A percentile compares a stretch with the other conserved stretches of the same genome.
phyloP scores from a whole-genome alignment of 2,888 invertebrate genomes.

The Tenthredo distinguenda region DNA sequence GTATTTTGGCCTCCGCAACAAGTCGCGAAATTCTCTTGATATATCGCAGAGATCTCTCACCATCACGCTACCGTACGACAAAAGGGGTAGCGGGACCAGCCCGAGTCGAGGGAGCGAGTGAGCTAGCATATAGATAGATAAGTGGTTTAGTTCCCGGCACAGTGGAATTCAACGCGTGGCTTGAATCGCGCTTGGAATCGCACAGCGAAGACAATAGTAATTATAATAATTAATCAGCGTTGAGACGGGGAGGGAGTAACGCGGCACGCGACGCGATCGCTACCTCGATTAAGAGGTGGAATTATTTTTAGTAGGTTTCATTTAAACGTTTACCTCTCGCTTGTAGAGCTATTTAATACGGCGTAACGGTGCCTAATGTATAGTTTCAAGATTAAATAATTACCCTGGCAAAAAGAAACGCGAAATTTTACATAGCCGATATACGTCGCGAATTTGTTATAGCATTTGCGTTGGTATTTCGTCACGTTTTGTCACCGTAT shows the following conservation, averaged over 20 bases:
- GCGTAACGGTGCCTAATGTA: background rate
- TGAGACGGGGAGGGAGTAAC: slow-evolving; percentile 5
- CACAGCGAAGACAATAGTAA: slow-evolving; percentile 50
- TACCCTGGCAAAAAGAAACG: background rate
- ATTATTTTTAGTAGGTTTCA: slow-evolving; percentile 46
- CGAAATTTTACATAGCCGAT: background rate
- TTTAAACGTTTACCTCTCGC: slow-evolving; percentile 21
- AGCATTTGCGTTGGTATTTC: background rate
- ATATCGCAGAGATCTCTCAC: slow-evolving; percentile 31
- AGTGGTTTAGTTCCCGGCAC: slow-evolving; percentile 43
- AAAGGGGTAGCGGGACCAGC: slow-evolving; percentile 9
- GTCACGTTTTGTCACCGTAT: background rate
- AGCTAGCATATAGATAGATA: slow-evolving; percentile 21
- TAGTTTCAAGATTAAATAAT: slow-evolving; percentile 5
- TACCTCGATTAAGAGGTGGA: slow-evolving; percentile 32
- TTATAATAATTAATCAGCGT: slow-evolving; percentile 48
- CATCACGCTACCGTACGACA: slow-evolving; percentile 36
- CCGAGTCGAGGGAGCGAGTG: slow-evolving; percentile 1
- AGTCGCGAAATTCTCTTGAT: slow-evolving; percentile 34
- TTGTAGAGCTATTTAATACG: background rate
- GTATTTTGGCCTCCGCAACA: slow-evolving; percentile 5
- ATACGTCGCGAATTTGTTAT: background rate
- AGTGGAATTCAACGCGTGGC: slow-evolving; percentile 42
- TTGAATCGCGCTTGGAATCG: slow-evolving; percentile 32
- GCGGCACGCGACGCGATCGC: slow-evolving; percentile 38